Percentiles rank a stretch among this genome's conserved stretches.
These are phyloP conservation scores for Eugnorisma glareosa DNA, from an alignment of 2,888 invertebrate genomes.

Conservation along the genomic window DNA sequence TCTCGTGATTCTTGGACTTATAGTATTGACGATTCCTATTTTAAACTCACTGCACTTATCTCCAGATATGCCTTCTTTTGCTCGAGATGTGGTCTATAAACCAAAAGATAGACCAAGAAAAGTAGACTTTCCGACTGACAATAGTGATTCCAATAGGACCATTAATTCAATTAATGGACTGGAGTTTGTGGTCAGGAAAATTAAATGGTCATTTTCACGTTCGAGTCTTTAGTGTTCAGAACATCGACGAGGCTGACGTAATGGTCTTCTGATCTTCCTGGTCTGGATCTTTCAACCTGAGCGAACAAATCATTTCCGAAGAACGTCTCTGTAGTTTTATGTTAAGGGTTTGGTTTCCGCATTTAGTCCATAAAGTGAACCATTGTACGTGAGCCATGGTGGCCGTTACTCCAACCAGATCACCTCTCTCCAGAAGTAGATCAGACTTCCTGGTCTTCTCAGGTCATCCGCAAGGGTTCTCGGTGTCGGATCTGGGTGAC, in stretches of 20 bases:
- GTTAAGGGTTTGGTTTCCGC: no score
- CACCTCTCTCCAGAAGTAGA: no score
- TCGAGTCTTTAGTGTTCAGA: neutral
- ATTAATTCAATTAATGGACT: neutral
- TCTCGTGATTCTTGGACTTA: conserved; percentile 25
- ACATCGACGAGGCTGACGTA: neutral
- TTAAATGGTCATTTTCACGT: neutral
- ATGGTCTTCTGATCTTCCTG: neutral
- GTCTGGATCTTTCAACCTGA: neutral
- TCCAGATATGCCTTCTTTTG: neutral
- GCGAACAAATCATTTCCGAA: neutral
- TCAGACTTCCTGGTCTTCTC: no score
- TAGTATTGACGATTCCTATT: neutral
- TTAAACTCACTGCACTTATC: neutral
- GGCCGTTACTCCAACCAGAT: no score
- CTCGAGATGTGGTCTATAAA: neutral
- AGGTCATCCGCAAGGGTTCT: no score
- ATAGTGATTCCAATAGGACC: neutral
- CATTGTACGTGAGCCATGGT: no score
- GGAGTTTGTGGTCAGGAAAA: neutral
- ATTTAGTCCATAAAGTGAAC: no score
- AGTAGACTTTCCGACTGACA: neutral
- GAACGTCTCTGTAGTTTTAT: neutral
- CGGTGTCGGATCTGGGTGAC: no score
- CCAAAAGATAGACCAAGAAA: neutral